Evolutionary conservation across 1,140 invertebrate genomes (phyloP).

Genomic region (Sycophila sp.): DNA sequence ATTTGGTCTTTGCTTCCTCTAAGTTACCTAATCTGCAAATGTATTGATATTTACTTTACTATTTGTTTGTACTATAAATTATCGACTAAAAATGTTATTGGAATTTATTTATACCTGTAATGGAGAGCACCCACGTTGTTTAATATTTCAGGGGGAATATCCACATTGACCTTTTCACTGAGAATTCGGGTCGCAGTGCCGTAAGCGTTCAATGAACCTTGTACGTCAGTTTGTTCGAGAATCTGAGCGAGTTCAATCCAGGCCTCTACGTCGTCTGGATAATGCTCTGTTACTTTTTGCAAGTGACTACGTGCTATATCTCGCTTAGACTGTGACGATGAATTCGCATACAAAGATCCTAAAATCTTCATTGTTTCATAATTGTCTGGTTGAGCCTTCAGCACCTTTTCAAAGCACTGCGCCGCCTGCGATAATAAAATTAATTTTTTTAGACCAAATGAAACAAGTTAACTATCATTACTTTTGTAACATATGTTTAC

Average conservation of each 20-base stretch:
- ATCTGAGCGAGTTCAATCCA: constrained; percentile 99
- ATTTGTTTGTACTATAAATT: neutral
- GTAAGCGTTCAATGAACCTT: constrained; percentile 88
- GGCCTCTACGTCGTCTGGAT: constrained; percentile 97
- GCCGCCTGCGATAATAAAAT: constrained; percentile 78
- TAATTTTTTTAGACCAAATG: no score
- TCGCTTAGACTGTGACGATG: constrained; percentile 87
- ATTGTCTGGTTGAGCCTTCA: constrained; percentile 97
- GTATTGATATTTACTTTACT: neutral
- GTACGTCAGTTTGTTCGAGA: constrained; percentile 93
- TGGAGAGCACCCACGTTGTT: constrained; percentile 98
- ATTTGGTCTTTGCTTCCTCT: constrained; percentile 84
- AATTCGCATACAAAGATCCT: constrained; percentile 95
- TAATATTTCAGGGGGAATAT: constrained; percentile 96
- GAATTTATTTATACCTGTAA: constrained; percentile 71
- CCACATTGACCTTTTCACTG: constrained; percentile 91
- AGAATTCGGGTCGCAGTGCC: constrained; percentile 93
- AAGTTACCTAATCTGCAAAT: constrained; percentile 78
- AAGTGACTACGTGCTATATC: constrained; percentile 92
- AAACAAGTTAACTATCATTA: no score
- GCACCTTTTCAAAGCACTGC: constrained; percentile 97
- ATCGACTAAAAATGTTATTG: neutral
- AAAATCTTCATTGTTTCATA: constrained; percentile 99
- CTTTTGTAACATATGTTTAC: constrained; percentile 68
- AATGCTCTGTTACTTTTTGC: constrained; percentile 95